phyloP scores from a whole-genome alignment of 2,888 invertebrate species.

The Rhingia campestris region DNA sequence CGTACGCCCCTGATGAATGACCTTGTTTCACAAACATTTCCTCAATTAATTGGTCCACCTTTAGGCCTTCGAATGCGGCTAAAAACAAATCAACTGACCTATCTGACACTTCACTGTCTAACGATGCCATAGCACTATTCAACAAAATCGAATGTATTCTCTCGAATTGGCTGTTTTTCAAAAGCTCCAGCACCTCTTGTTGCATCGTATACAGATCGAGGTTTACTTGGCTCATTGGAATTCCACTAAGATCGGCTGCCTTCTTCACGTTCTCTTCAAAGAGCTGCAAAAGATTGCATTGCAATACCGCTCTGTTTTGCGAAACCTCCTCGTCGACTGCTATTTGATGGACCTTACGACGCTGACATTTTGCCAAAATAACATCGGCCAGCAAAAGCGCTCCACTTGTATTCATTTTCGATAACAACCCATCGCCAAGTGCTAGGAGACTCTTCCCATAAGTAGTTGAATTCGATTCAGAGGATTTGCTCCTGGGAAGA shows the following conservation, averaged over 20 bases:
- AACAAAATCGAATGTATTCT: background rate
- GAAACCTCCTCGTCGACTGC: background rate
- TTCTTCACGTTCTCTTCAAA: constrained; percentile 24
- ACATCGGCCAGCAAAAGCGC: constrained; percentile 30
- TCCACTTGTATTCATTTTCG: constrained; percentile 18
- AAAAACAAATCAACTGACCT: background rate
- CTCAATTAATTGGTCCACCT: background rate
- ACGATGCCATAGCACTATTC: background rate
- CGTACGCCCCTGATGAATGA: background rate
- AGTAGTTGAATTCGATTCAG: too few species aligned
- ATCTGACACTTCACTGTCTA: background rate
- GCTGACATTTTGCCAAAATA: constrained; percentile 21
- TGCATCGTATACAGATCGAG: constrained; percentile 22
- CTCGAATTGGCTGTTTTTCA: constrained; percentile 12
- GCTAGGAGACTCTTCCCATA: too few species aligned
- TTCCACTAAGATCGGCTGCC: constrained; percentile 15
- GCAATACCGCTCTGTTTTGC: background rate
- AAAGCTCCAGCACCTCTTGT: constrained; percentile 14
- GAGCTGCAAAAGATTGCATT: constrained; percentile 20
- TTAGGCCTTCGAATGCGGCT: background rate
- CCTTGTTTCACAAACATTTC: background rate
- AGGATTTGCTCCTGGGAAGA: too few species aligned
- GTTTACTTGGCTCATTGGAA: background rate
- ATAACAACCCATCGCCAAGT: constrained; percentile 4
- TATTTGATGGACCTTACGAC: constrained; percentile 11